Conservation (phyloP, 2,113 vertebrate genomes). For the Suncus etruscus region DNA sequence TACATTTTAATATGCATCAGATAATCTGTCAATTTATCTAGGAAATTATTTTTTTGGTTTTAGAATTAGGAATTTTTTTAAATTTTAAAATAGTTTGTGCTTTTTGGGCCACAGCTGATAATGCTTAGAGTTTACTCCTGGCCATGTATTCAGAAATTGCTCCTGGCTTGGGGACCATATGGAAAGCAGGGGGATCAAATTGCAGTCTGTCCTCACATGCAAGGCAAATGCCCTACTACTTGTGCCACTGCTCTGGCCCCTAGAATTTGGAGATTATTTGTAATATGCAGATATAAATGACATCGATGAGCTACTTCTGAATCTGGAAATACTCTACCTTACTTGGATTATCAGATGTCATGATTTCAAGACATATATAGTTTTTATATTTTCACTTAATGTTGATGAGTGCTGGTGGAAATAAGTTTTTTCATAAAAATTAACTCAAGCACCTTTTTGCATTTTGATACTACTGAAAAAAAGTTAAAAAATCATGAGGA, state of each 20-base stretch:
- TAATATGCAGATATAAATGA: conserved; percentile 42
- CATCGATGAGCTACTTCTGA: conserved; percentile 20
- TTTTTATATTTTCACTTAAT: not conserved
- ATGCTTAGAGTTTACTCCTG: no score
- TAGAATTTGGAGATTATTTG: conserved; percentile 2
- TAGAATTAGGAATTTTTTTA: not conserved
- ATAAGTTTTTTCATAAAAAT: not conserved
- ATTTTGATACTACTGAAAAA: not conserved
- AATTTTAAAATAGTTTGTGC: no score
- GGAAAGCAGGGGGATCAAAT: no score
- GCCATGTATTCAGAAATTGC: no score
- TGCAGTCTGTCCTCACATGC: no score
- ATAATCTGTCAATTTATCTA: not conserved
- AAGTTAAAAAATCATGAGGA: not conserved
- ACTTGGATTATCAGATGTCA: not conserved
- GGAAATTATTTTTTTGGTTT: conserved; percentile 3
- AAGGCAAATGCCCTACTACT: no score
- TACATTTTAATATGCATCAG: not conserved
- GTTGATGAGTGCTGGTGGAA: not conserved
- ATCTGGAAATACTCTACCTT: not conserved
- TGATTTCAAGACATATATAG: not conserved
- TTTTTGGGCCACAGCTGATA: no score
- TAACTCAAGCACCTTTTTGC: not conserved
- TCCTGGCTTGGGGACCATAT: no score
- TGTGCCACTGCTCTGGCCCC: not conserved